Evolutionary conservation across 2,797 vertebrate genomes (phyloP).

Genomic region (Microchirus variegatus): DNA sequence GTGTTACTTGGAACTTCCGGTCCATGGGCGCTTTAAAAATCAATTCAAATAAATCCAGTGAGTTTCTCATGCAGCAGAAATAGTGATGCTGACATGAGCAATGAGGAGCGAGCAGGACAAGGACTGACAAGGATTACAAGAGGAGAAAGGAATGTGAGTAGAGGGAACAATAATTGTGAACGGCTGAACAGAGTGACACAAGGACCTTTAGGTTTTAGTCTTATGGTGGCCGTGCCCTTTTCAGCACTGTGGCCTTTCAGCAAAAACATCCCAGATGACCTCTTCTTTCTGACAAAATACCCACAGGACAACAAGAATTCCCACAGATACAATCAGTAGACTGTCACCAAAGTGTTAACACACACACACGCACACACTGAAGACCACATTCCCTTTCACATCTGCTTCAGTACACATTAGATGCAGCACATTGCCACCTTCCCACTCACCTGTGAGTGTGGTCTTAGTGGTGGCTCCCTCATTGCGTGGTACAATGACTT

Average conservation of each 20-base stretch:
- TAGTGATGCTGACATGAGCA: slow-evolving; percentile 33
- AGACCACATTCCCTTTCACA: too few relatives aligned
- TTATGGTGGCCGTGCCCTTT: slow-evolving; percentile 65
- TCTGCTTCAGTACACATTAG: too few relatives aligned
- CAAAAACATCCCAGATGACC: slow-evolving; percentile 56
- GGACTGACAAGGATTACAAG: slow-evolving; percentile 39
- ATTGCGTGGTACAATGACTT: slow-evolving; percentile 85
- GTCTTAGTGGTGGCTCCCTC: slow-evolving; percentile 86
- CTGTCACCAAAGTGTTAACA: slow-evolving; percentile 52
- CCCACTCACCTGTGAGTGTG: slow-evolving; percentile 84
- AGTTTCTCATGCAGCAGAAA: slow-evolving; percentile 36
- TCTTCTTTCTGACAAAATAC: slow-evolving; percentile 64
- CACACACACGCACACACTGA: slow-evolving; percentile 24
- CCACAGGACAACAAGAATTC: slow-evolving; percentile 68
- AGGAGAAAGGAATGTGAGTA: slow-evolving; percentile 41
- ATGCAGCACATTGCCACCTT: neutral
- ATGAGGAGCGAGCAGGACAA: slow-evolving; percentile 33
- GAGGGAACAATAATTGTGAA: slow-evolving; percentile 52
- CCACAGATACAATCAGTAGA: slow-evolving; percentile 64
- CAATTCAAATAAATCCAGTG: slow-evolving; percentile 25
- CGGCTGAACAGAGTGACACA: slow-evolving; percentile 49
- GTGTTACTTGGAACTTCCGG: too few relatives aligned
- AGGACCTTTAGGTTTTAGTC: slow-evolving; percentile 66
- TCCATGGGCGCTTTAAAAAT: too few relatives aligned
- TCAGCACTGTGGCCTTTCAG: slow-evolving; percentile 56